Evolutionary conservation across 2,888 invertebrate species (phyloP).

Genomic region (Cheilosia vulpina): DNA sequence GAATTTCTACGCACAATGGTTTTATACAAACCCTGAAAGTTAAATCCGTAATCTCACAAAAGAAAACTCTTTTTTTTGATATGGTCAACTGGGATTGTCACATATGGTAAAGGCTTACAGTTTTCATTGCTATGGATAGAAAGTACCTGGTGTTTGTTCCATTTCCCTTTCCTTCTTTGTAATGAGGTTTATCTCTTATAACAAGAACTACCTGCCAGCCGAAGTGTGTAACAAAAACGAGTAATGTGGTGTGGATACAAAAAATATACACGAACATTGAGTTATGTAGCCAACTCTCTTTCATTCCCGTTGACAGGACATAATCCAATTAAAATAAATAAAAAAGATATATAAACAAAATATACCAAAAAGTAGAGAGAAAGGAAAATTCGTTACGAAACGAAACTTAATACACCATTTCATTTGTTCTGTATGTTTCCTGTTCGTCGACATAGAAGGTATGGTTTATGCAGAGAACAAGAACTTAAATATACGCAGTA

Average conservation of each 20-base stretch:
- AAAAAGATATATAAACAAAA: conserved; percentile 14
- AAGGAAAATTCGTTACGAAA: conserved; percentile 29
- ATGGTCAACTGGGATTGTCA: conserved; percentile 55
- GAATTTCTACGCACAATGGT: conserved; percentile 59
- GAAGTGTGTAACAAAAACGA: too few species aligned
- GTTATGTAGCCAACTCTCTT: background rate
- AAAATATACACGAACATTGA: conserved; percentile 18
- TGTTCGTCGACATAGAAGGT: too few species aligned
- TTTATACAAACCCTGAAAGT: conserved; percentile 31
- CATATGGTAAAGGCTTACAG: conserved; percentile 55
- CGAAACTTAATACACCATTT: conserved; percentile 21
- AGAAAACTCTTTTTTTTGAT: conserved; percentile 62
- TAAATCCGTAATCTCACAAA: conserved; percentile 54
- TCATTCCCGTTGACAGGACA: conserved; percentile 45
- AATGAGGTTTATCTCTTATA: background rate
- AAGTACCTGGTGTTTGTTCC: conserved; percentile 45
- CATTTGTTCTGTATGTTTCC: background rate
- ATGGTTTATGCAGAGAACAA: too few species aligned
- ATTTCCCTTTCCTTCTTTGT: conserved; percentile 37
- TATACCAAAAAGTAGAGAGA: background rate
- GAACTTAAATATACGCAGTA: too few species aligned
- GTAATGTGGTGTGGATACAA: background rate
- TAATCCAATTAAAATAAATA: conserved; percentile 72
- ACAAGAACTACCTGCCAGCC: background rate
- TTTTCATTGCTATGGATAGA: conserved; percentile 35